These are phyloP conservation scores for Dolichoris vasculosae DNA, from an alignment of 1,140 invertebrate species.

Conservation along the genomic window DNA sequence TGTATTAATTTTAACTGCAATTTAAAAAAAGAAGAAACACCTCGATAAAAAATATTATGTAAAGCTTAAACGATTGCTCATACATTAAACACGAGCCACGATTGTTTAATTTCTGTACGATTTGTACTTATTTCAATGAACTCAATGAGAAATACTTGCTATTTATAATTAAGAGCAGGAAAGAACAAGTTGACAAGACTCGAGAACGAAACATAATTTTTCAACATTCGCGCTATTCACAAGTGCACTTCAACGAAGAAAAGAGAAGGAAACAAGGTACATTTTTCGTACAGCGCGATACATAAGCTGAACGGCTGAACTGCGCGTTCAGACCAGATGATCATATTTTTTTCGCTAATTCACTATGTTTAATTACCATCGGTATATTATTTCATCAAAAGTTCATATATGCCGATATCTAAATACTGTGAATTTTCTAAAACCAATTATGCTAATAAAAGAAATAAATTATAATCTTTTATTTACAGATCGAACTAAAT, in stretches of 20 bases:
- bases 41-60: not conserved
- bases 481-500: too few relatives aligned
- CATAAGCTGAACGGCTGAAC: not conserved
- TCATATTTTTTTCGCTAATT: not conserved
- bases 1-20: not conserved
- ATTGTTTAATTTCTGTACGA: not conserved
- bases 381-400: too few relatives aligned
- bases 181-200: conserved; percentile 9
- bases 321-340: not conserved
- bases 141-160: not conserved
- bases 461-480: too few relatives aligned
- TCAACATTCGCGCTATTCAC: conserved; percentile 1
- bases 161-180: conserved; percentile 16
- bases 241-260: conserved; percentile 20
- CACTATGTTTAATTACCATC: too few relatives aligned
- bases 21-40: not conserved
- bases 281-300: not conserved
- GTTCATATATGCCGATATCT: too few relatives aligned
- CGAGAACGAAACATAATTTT: conserved; percentile 15
- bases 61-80: not conserved
- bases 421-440: too few relatives aligned
- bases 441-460: too few relatives aligned
- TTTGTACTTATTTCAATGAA: not conserved
- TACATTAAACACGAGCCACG: not conserved
- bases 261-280: not conserved